Evolutionary conservation across 1,140 invertebrate species (phyloP).

Genomic region (Leptestheria dahalacensis): DNA sequence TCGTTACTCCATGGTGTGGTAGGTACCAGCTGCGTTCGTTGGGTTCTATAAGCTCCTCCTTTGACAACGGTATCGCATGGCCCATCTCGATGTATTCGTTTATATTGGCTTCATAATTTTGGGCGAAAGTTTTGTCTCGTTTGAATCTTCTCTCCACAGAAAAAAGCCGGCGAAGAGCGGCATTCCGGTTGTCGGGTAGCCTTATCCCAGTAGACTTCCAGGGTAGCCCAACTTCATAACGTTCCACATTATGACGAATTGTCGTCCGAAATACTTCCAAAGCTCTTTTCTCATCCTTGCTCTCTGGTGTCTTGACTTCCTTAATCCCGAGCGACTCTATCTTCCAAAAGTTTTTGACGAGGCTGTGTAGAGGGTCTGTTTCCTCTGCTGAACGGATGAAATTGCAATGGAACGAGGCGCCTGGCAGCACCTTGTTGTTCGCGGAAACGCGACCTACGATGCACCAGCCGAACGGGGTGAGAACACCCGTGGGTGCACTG

Average conservation of each 20-base stretch:
- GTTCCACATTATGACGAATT: background rate
- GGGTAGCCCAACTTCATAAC: conserved; percentile 7
- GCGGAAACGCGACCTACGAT: background rate
- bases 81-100: conserved; percentile 4
- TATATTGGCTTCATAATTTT: background rate
- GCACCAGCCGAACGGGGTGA: conserved; percentile 10
- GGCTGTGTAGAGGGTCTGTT: background rate
- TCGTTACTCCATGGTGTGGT: background rate
- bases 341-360: background rate
- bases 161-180: background rate
- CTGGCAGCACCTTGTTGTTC: background rate
- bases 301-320: background rate
- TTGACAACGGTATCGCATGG: background rate
- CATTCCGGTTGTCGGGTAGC: background rate
- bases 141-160: background rate
- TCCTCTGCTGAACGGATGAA: background rate
- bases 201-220: background rate
- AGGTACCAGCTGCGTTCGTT: conserved; percentile 1
- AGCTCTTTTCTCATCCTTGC: background rate
- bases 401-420: background rate
- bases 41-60: background rate
- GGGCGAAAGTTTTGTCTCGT: background rate
- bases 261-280: background rate
- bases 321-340: background rate
- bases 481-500: background rate